phyloP scores from a whole-genome alignment of 1,140 invertebrate species.

The Drosophila aff. region DNA sequence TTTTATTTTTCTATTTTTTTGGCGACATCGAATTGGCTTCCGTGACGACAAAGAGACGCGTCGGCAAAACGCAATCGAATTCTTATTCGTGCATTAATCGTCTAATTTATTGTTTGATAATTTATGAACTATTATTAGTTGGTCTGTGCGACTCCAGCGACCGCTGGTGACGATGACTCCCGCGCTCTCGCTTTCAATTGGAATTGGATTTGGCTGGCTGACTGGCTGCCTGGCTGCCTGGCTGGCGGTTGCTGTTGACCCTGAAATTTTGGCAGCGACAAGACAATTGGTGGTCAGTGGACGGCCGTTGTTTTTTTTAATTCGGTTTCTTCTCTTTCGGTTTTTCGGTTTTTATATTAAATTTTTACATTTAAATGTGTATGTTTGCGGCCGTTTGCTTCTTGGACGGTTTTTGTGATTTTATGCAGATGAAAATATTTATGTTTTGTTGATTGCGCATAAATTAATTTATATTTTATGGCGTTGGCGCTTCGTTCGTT shows the following conservation, averaged over 20 bases:
- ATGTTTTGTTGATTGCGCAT: conserved; percentile 84
- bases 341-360: conserved; percentile 34
- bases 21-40: conserved; percentile 60
- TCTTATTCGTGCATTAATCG: conserved; percentile 82
- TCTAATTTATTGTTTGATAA: conserved; percentile 83
- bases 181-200: conserved; percentile 79
- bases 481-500: conserved; percentile 78
- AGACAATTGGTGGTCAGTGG: conserved; percentile 72
- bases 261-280: conserved; percentile 57
- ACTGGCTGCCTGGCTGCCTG: conserved; percentile 6
- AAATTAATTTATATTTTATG: conserved; percentile 84
- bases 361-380: conserved; percentile 71
- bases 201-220: conserved; percentile 31
- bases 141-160: conserved; percentile 21
- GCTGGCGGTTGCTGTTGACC: conserved; percentile 60
- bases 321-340: conserved; percentile 22
- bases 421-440: conserved; percentile 84
- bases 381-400: conserved; percentile 69
- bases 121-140: conserved; percentile 81
- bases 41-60: conserved; percentile 45
- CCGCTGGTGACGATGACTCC: conserved; percentile 47
- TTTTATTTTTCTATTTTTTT: conserved; percentile 37
- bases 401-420: conserved; percentile 77
- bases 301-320: conserved; percentile 31
- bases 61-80: conserved; percentile 81